These are phyloP conservation scores for Lasioglossum baleicum DNA, from an alignment of 1,140 invertebrate genomes.

Conservation along the genomic window DNA sequence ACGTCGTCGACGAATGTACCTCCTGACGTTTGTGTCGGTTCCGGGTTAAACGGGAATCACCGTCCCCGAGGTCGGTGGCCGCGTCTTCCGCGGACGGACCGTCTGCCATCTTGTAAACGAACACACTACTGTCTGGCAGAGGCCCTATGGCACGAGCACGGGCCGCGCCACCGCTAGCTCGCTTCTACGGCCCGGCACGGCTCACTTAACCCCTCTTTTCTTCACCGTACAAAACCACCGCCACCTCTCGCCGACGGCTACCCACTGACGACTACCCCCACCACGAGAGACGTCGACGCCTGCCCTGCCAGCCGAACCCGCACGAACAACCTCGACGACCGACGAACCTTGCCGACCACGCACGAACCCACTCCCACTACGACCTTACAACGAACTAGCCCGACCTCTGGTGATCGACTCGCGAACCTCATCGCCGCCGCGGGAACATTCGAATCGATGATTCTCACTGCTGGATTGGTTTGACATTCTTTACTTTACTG, in stretches of 20 bases:
- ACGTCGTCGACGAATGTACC: conserved; percentile 41
- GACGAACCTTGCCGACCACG: neutral
- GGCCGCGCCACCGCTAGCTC: conserved; percentile 52
- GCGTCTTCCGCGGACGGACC: conserved; percentile 71
- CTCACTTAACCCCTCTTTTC: conserved; percentile 53
- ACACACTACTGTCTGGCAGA: conserved; percentile 64
- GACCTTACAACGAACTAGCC: neutral
- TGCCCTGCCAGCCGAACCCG: conserved; percentile 28
- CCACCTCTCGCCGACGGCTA: conserved; percentile 58
- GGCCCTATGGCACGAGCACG: conserved; percentile 60
- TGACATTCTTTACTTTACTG: too few relatives aligned
- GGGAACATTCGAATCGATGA: neutral
- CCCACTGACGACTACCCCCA: conserved; percentile 47
- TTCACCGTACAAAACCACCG: conserved; percentile 52
- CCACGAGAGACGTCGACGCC: conserved; percentile 28
- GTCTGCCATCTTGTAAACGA: conserved; percentile 76
- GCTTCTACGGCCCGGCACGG: conserved; percentile 52
- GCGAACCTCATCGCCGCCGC: neutral
- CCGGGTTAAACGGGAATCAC: conserved; percentile 65
- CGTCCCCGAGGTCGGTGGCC: conserved; percentile 51
- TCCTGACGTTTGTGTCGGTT: conserved; percentile 68
- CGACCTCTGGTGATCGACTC: neutral
- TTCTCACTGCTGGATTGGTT: too few relatives aligned
- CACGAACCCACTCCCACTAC: neutral
- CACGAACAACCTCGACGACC: conserved; percentile 21